Evolutionary conservation across 2,888 invertebrate genomes (phyloP), one percentile per base, ranked within the genome.

Genomic region (Heteromurus nitidus): DNA sequence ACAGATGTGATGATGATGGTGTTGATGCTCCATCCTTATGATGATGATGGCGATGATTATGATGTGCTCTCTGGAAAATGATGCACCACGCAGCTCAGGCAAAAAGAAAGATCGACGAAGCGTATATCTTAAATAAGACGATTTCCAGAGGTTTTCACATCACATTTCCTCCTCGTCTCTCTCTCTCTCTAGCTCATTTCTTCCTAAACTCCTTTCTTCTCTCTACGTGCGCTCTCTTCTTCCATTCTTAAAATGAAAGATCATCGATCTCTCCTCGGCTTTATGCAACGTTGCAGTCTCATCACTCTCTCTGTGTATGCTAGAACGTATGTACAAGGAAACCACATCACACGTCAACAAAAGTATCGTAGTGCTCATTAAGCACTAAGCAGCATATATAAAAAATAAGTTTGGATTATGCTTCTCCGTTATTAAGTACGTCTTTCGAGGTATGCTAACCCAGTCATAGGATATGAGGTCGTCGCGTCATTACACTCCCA

Each of bases 121-220:
- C 60, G 28, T 60, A 9, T 7, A 7, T 60, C n/a, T 9, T 60
- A 30, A 60, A 60, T 28, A 5, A 60, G 28, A 60, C 18, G 60
- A 28, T 60, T 60, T 30, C 30, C 55, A 55, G 55, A 50, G 50
- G 7, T 47, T n/a, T 16, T 47, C 47, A 47, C 47, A 47, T 11
- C 47, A n/a, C 47, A 47, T n/a, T 47, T 47, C 47, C 47, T 47
- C 47, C 47, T 47, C n/a, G n/a, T n/a, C n/a, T n/a, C n/a, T n/a
- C n/a, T n/a, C n/a, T n/a, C n/a, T 36, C 13, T 13, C n/a, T n/a
- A n/a, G n/a, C n/a, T n/a, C 53, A 53, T 20, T 53, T 22, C 53
- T 53, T 53, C 53, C 20, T 24, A 7, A 53, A 22, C 22, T 47
- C n/a, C 47, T 55, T 24, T 55, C 22, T 60, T n/a, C 50, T 50